Conservation (phyloP, 2,888 invertebrate genomes). For the Onthophagus sagittarius region DNA sequence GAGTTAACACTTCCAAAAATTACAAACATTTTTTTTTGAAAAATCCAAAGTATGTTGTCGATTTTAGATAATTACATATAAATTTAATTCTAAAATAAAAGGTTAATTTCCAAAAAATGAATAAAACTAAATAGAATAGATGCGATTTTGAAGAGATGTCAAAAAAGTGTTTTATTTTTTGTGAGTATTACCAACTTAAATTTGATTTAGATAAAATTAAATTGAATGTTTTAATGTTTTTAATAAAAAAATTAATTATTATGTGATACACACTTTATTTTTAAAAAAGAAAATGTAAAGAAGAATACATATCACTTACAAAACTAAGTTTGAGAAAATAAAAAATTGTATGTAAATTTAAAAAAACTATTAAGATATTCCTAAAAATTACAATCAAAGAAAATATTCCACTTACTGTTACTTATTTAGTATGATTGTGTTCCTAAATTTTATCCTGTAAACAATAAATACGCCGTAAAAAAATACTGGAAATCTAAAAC, state of each 20-base stretch:
- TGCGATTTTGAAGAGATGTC: too few relatives aligned
- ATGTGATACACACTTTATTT: conserved; percentile 8
- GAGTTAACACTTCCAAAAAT: neutral
- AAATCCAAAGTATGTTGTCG: neutral
- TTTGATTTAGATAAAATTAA: too few relatives aligned
- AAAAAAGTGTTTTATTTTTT: too few relatives aligned
- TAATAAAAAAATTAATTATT: neutral
- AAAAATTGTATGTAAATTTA: neutral
- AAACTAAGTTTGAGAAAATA: neutral
- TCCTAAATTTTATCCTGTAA: conserved; percentile 17
- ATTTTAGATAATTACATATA: neutral
- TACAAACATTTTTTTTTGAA: neutral
- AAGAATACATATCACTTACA: neutral
- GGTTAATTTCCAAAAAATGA: neutral
- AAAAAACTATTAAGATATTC: too few relatives aligned
- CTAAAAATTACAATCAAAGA: too few relatives aligned
- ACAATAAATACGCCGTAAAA: conserved; percentile 17
- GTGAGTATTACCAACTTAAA: too few relatives aligned
- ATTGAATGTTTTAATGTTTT: too few relatives aligned
- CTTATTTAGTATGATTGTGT: neutral
- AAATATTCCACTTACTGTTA: too few relatives aligned
- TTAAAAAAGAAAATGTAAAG: neutral
- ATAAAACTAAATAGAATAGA: neutral
- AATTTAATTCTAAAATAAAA: neutral
- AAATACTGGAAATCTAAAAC: conserved; percentile 25